These are phyloP conservation scores for Selene dorsalis DNA, from an alignment of 2,797 vertebrate genomes.

Conservation along the genomic window DNA sequence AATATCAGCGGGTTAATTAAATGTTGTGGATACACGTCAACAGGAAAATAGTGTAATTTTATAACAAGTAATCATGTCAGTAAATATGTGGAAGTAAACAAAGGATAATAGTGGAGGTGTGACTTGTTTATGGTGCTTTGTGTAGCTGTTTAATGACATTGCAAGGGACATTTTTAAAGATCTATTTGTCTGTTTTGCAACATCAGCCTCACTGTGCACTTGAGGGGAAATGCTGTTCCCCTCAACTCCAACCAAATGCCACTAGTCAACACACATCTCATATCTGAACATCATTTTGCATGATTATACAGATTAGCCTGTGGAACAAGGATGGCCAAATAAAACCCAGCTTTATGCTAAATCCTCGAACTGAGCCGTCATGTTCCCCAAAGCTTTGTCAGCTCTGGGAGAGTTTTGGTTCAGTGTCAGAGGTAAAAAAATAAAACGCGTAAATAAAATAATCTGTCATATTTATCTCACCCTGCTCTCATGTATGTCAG, in stretches of 20 bases:
- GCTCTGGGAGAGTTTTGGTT: constrained; percentile 30
- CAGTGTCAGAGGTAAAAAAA: neutral
- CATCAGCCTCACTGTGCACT: neutral
- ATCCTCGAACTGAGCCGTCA: constrained; percentile 3
- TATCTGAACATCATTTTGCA: constrained; percentile 22
- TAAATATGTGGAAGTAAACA: neutral
- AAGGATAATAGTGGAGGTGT: neutral
- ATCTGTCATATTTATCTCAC: constrained; percentile 21
- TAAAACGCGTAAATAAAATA: neutral
- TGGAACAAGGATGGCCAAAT: constrained; percentile 6
- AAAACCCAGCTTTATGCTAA: constrained; percentile 17
- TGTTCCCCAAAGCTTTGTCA: constrained; percentile 14
- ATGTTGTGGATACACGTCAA: neutral
- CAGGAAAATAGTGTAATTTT: neutral
- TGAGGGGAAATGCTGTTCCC: neutral
- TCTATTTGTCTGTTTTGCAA: neutral
- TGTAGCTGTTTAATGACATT: neutral
- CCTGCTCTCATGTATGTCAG: constrained; percentile 32
- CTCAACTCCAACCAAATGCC: neutral
- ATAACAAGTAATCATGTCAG: neutral
- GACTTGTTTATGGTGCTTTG: neutral
- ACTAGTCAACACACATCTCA: constrained; percentile 7
- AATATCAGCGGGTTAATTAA: neutral
- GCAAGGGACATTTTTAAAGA: neutral
- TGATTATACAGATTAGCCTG: constrained; percentile 7